A percentile compares a stretch with the other conserved stretches of the same genome.
phyloP scores from a whole-genome alignment of 2,888 invertebrate genomes.

The Cephus sareptanus region DNA sequence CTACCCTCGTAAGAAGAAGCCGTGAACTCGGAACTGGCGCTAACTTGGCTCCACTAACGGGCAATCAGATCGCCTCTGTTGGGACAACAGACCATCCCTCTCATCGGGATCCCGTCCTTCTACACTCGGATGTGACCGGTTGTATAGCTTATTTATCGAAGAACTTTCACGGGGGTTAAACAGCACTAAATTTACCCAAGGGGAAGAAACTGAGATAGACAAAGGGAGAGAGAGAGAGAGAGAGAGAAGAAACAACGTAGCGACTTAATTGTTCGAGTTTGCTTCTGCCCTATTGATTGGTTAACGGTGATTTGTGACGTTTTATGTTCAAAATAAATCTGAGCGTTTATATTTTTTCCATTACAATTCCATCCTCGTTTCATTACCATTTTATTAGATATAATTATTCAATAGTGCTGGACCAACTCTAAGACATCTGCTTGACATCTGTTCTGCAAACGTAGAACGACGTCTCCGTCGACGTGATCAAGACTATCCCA shows the following conservation, averaged over 20 bases:
- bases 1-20: not conserved
- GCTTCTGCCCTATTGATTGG: conserved; percentile 46
- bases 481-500: conserved; percentile 27
- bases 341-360: not conserved
- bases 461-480: conserved; percentile 15
- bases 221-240: not conserved
- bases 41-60: conserved; percentile 58
- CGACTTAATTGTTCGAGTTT: conserved; percentile 54
- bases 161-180: conserved; percentile 61
- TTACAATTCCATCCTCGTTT: not conserved
- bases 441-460: not conserved
- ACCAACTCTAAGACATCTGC: not conserved
- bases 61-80: conserved; percentile 64
- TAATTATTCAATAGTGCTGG: not conserved
- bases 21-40: conserved; percentile 50
- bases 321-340: not conserved
- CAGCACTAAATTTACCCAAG: conserved; percentile 55
- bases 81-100: conserved; percentile 54
- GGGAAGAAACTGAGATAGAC: conserved; percentile 20
- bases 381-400: not conserved
- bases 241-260: conserved; percentile 32
- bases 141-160: conserved; percentile 61
- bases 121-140: conserved; percentile 30
- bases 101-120: conserved; percentile 3
- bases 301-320: conserved; percentile 53